Evolutionary conservation across 2,888 invertebrate genomes (phyloP).

Genomic region (Stictocephala bisonia): DNA sequence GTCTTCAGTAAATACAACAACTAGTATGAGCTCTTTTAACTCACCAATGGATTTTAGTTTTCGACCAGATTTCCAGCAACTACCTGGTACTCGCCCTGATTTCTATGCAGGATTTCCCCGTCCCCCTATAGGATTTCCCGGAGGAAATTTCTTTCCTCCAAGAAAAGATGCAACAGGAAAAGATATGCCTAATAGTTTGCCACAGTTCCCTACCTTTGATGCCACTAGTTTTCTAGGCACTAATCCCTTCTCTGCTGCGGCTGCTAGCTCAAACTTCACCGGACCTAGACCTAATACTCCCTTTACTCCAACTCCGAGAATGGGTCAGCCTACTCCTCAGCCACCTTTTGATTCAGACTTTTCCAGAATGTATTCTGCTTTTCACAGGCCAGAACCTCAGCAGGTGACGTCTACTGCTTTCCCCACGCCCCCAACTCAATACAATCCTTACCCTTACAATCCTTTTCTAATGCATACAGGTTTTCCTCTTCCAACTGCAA

Average conservation of each 20-base stretch:
- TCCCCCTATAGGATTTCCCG: slow-evolving; percentile 25
- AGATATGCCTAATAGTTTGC: slow-evolving; percentile 20
- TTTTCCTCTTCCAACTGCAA: slow-evolving; percentile 16
- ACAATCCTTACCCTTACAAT: slow-evolving; percentile 40
- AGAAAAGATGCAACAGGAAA: slow-evolving; percentile 36
- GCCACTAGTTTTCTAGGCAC: slow-evolving; percentile 37
- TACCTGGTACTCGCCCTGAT: slow-evolving; percentile 20
- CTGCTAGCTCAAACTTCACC: slow-evolving; percentile 41
- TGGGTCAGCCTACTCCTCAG: slow-evolving; percentile 24
- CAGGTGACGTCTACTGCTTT: not conserved
- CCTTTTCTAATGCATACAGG: slow-evolving; percentile 41
- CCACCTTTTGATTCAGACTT: slow-evolving; percentile 38
- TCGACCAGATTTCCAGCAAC: slow-evolving; percentile 39
- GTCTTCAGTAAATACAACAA: slow-evolving; percentile 14
- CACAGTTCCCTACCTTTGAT: slow-evolving; percentile 32
- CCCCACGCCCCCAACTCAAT: slow-evolving; percentile 26
- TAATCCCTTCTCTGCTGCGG: slow-evolving; percentile 57
- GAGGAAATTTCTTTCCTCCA: slow-evolving; percentile 39
- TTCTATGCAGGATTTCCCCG: slow-evolving; percentile 44
- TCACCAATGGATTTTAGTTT: slow-evolving; percentile 31
- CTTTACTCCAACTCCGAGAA: slow-evolving; percentile 11
- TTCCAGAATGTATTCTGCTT: slow-evolving; percentile 47
- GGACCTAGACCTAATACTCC: slow-evolving; percentile 32
- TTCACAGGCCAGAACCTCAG: slow-evolving; percentile 46
- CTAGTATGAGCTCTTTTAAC: slow-evolving; percentile 29